Conservation (phyloP, 1,140 invertebrate genomes). For the Drosophila bipectinata region DNA sequence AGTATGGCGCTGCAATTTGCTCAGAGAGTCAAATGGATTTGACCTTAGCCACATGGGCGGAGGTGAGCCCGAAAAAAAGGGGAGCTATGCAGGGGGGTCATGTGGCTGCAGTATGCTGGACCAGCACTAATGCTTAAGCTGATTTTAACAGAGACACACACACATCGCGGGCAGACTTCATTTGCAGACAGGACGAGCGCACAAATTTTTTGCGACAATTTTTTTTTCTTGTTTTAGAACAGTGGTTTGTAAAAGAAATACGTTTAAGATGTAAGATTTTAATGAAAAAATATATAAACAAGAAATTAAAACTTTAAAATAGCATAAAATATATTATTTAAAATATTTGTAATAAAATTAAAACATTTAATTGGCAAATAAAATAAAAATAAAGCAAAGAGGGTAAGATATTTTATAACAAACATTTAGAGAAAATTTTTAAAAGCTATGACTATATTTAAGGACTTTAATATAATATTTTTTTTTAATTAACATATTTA, state of each 20-base stretch:
- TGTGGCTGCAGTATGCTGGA: slow-evolving; percentile 42
- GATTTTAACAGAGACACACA: slow-evolving; percentile 60
- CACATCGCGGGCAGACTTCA: slow-evolving; percentile 62
- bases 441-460: too few species aligned
- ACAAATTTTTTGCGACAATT: slow-evolving; percentile 3
- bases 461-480: too few species aligned
- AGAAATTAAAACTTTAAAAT: too few species aligned
- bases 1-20: slow-evolving; percentile 72
- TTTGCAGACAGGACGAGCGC: slow-evolving; percentile 51
- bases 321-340: too few species aligned
- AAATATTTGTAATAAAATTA: too few species aligned
- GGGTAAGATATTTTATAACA: too few species aligned
- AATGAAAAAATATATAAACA: too few species aligned
- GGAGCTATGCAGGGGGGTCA: not conserved
- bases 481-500: too few species aligned
- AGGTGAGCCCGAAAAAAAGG: slow-evolving; percentile 7
- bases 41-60: slow-evolving; percentile 68
- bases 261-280: too few species aligned
- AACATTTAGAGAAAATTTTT: too few species aligned
- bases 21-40: slow-evolving; percentile 79
- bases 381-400: too few species aligned
- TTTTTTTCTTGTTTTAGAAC: not conserved
- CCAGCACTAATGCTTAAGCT: slow-evolving; percentile 79
- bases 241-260: not conserved
- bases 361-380: too few species aligned